phyloP scores from a whole-genome alignment of 1,140 invertebrate genomes.

The Neuroterus valhalla region DNA sequence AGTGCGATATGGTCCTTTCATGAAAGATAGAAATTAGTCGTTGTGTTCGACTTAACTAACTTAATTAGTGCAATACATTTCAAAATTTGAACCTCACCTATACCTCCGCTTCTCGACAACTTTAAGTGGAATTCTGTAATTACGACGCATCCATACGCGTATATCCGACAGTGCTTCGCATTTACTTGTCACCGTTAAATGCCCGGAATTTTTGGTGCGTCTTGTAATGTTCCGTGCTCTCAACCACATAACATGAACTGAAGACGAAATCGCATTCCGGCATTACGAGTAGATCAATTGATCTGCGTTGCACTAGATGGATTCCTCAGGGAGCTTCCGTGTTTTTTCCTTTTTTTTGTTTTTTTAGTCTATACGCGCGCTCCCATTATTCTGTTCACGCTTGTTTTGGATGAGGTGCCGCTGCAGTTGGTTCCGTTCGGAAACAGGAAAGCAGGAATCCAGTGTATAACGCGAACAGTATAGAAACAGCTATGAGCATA shows the following conservation, averaged over 20 bases:
- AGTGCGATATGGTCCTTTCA: too few relatives aligned
- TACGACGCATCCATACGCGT: not conserved
- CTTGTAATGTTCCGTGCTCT: not conserved
- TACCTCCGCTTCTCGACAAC: conserved; percentile 5
- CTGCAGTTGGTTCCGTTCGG: conserved; percentile 78
- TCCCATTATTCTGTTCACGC: conserved; percentile 70
- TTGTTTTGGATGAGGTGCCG: conserved; percentile 79
- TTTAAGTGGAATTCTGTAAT: conserved; percentile 22
- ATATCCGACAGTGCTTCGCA: not conserved
- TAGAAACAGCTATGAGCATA: conserved; percentile 88
- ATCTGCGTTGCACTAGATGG: conserved; percentile 11
- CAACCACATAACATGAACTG: conserved; percentile 3
- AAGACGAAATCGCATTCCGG: conserved; percentile 17
- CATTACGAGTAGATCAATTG: conserved; percentile 14
- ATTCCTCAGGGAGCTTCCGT: not conserved
- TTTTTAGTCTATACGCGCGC: conserved; percentile 12
- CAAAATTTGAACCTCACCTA: not conserved
- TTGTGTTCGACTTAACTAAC: not conserved
- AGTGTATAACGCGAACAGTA: conserved; percentile 92
- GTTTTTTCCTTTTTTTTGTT: too few relatives aligned
- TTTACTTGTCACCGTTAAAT: conserved; percentile 18
- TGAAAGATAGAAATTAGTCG: not conserved
- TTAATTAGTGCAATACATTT: conserved; percentile 3
- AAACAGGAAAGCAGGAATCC: conserved; percentile 94
- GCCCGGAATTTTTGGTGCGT: not conserved